Evolutionary conservation across 2,888 invertebrate species (phyloP), one percentile per base, ranked within the genome.

Genomic region (Eueremaeus valkanovi): DNA sequence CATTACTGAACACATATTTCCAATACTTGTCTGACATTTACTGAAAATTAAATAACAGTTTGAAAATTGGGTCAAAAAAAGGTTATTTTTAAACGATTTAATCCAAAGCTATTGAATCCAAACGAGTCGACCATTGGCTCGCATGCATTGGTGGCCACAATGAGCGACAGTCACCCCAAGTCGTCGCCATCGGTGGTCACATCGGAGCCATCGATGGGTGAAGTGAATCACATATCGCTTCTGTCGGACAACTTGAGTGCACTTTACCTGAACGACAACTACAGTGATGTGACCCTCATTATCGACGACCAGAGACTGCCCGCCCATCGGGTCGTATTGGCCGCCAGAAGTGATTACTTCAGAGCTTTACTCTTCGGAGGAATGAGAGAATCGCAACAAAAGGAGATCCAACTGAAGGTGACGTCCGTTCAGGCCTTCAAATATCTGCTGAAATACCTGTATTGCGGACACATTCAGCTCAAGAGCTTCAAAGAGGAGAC

Each of bases 281-380:
- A 93, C 84, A 91, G 93, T 11, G 98, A 98, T 86, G 90, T 98
- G 74, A 90, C 90, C 0, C 86, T 97, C 75, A 73, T 93, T 49
- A 93, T 98, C 72, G 94, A 93, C 82, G 91, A 90, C 78, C 85
- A 87, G 78, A 81, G 81, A 80, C 87, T 91, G 77, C 86, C 86
- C 80, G 90, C 89, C 18, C 92, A 92, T 81, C 89, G 89, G 83
- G 89, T 96, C 6, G 92, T 99, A 80, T 86, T 99, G 74, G 98
- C 98, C 0, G 92, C 95, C 36, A 88, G 98, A 81, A 95, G 96
- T 82, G 93, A 96, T 81, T 99, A 97, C 85, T 99, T 98, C 84
- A 82, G 88, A 79, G 89, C 89, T 2, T 82, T 89, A 75, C 82
- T 89, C 40, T 89, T 83, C 83, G 88, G 88, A 58, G 89, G 89